These are phyloP conservation scores for Pseudochaenichthys georgianus DNA, from an alignment of 2,797 vertebrate genomes.

Conservation along the genomic window DNA sequence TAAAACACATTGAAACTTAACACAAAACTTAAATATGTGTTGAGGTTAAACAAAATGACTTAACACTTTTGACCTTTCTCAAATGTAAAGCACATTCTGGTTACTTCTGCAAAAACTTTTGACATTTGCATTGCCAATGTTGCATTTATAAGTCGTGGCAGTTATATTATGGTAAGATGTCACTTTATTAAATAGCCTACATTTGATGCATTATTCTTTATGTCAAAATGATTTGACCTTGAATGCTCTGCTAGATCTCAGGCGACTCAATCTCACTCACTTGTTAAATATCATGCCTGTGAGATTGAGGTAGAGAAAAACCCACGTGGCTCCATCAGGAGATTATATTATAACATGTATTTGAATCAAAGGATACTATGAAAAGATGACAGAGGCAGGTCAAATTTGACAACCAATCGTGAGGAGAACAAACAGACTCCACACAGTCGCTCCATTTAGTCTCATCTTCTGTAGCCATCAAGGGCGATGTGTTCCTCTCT, in stretches of 20 bases:
- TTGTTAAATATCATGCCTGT: constrained; percentile 66
- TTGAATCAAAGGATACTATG: constrained; percentile 64
- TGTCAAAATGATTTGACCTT: constrained; percentile 21
- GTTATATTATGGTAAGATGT: background rate
- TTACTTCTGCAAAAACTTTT: background rate
- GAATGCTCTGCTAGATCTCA: constrained; percentile 28
- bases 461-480: constrained; percentile 55
- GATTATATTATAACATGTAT: constrained; percentile 51
- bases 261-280: constrained; percentile 49
- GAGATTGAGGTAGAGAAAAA: constrained; percentile 48
- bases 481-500: constrained; percentile 56
- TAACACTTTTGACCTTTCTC: background rate
- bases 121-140: background rate
- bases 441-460: constrained; percentile 30
- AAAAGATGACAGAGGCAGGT: constrained; percentile 59
- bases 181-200: constrained; percentile 4
- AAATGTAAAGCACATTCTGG: background rate
- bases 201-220: background rate
- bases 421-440: constrained; percentile 59
- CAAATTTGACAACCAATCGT: constrained; percentile 70
- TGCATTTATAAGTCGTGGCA: background rate
- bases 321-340: constrained; percentile 5
- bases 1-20: background rate
- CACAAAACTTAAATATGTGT: background rate
- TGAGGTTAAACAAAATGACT: background rate